A percentile compares a stretch with the other conserved stretches of the same genome.
These are phyloP conservation scores for Apistogramma diplotaenia DNA, from an alignment of 2,113 vertebrate genomes.

Conservation along the genomic window DNA sequence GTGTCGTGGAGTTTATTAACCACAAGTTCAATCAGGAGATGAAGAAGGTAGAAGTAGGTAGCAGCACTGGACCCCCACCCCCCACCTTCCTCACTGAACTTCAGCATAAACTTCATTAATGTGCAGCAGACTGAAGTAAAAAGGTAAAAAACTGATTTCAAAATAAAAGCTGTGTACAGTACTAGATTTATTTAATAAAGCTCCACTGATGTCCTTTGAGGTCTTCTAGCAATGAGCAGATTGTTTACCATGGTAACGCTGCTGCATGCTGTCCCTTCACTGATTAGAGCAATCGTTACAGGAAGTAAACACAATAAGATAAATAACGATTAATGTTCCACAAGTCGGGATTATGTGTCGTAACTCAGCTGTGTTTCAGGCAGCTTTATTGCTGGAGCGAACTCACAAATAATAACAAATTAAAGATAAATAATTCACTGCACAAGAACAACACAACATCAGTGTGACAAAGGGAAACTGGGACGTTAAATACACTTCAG, in stretches of 20 bases:
- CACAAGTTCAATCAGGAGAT: no score
- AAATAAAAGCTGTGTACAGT: no score
- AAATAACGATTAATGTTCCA: not conserved
- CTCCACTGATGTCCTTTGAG: fast-evolving
- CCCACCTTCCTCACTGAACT: fast-evolving
- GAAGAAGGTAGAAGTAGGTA: not conserved
- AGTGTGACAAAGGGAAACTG: no score
- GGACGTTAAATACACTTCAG: no score
- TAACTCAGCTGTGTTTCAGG: no score
- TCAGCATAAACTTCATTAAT: not conserved
- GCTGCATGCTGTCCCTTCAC: not conserved
- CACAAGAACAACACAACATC: no score
- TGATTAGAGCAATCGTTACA: not conserved
- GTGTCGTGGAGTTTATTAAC: not conserved
- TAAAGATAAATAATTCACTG: no score
- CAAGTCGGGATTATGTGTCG: not conserved
- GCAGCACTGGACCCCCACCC: fast-evolving
- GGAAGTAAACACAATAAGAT: not conserved
- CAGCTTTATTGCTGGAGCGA: no score
- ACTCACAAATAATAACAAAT: no score
- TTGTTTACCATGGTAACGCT: not conserved
- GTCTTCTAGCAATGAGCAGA: not conserved
- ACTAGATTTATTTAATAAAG: not conserved
- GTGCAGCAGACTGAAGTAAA: fast-evolving
- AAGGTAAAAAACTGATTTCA: not conserved